Evolutionary conservation across 2,888 invertebrate genomes (phyloP).

Genomic region (Formica aserva): DNA sequence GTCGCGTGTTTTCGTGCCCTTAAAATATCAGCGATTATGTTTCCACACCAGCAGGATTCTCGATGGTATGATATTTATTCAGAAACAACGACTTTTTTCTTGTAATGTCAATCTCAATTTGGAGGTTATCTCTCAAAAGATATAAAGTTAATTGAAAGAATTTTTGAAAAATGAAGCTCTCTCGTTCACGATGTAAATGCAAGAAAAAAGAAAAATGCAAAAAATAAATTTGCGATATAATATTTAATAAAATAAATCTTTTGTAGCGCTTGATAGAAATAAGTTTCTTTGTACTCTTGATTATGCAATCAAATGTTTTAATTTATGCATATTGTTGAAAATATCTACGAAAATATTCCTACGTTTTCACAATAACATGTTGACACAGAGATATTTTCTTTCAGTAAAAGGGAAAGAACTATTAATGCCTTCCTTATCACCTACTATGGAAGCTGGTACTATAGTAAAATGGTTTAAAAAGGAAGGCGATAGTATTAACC

Average conservation of each 20-base stretch:
- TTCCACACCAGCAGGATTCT: conserved; percentile 83
- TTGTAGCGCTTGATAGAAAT: neutral
- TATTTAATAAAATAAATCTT: neutral
- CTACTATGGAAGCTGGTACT: conserved; percentile 89
- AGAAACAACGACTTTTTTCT: conserved; percentile 39
- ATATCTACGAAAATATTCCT: neutral
- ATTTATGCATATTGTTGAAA: neutral
- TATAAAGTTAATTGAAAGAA: neutral
- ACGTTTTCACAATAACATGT: neutral
- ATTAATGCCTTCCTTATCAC: conserved; percentile 88
- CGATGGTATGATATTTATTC: conserved; percentile 78
- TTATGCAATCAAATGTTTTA: conserved; percentile 73
- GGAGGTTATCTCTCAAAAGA: conserved; percentile 75
- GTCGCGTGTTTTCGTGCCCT: conserved; percentile 75
- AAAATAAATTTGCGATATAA: neutral
- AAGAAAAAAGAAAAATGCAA: neutral
- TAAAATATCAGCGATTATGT: conserved; percentile 81
- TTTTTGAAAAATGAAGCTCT: neutral
- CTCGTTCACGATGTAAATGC: neutral
- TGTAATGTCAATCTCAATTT: conserved; percentile 33
- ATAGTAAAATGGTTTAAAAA: conserved; percentile 88
- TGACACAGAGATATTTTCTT: conserved; percentile 8
- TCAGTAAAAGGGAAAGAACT: conserved; percentile 85
- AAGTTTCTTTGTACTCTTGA: neutral
- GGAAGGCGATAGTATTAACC: conserved; percentile 87